Evolutionary conservation across 2,888 invertebrate species (phyloP).

Genomic region (Aradus depressus): DNA sequence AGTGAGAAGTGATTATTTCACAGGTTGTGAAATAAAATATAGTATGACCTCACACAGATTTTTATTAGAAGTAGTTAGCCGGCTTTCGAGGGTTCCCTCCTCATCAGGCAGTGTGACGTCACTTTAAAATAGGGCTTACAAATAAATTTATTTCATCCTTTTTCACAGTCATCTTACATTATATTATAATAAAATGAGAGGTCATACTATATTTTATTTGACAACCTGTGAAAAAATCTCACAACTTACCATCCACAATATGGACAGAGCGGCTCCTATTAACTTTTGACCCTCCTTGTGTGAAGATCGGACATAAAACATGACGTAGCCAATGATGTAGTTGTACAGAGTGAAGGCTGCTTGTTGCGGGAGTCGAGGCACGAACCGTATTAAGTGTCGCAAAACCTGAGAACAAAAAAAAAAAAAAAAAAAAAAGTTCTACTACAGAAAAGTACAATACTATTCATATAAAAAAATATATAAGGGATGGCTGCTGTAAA

Average conservation of each 20-base stretch:
- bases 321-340: slow-evolving; percentile 97
- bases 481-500: background rate
- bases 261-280: slow-evolving; percentile 86
- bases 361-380: slow-evolving; percentile 87
- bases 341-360: slow-evolving; percentile 97
- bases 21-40: too few species aligned
- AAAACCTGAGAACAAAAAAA: slow-evolving; percentile 41
- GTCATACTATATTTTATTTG: background rate
- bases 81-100: too few species aligned
- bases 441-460: background rate
- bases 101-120: too few species aligned
- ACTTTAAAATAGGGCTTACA: too few species aligned
- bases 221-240: background rate
- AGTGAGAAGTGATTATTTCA: too few species aligned
- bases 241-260: slow-evolving; percentile 81
- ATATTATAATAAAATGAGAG: too few species aligned
- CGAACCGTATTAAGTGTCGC: slow-evolving; percentile 83
- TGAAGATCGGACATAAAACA: slow-evolving; percentile 96
- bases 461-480: background rate
- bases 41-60: too few species aligned
- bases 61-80: too few species aligned
- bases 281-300: slow-evolving; percentile 91
- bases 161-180: too few species aligned
- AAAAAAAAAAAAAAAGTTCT: background rate
- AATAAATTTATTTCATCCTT: too few species aligned